These are phyloP conservation scores for Portevinia maculata DNA, from an alignment of 2,888 invertebrate genomes.

Conservation along the genomic window DNA sequence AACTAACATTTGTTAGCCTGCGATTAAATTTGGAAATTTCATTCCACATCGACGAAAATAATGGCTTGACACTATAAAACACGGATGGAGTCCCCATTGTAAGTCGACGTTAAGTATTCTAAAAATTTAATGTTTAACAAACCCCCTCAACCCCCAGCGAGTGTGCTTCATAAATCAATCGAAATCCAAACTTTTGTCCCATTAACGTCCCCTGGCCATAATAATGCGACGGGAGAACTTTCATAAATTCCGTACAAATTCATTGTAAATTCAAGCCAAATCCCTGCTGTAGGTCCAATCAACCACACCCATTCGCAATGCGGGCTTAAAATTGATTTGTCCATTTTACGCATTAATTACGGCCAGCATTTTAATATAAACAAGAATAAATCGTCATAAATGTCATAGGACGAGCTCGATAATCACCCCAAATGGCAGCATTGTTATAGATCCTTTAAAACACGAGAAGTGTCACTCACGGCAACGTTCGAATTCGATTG, in stretches of 20 bases:
- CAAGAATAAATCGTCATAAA: constrained; percentile 35
- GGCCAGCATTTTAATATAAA: constrained; percentile 53
- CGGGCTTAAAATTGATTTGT: constrained; percentile 62
- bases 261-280: constrained; percentile 23
- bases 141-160: too few relatives aligned
- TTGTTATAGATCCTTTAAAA: constrained; percentile 38
- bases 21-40: too few relatives aligned
- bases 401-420: constrained; percentile 41
- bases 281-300: constrained; percentile 19
- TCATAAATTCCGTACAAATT: constrained; percentile 36
- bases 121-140: too few relatives aligned
- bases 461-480: constrained; percentile 36
- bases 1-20: too few relatives aligned
- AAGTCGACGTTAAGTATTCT: too few relatives aligned
- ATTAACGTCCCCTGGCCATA: background rate
- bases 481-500: constrained; percentile 36
- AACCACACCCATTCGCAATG: constrained; percentile 47
- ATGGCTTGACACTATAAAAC: too few relatives aligned
- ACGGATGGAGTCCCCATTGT: too few relatives aligned
- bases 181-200: too few relatives aligned
- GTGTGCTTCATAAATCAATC: too few relatives aligned
- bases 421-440: constrained; percentile 54
- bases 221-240: constrained; percentile 9
- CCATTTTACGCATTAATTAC: constrained; percentile 61
- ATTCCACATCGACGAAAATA: too few relatives aligned